phyloP scores from a whole-genome alignment of 2,888 invertebrate genomes.

The Rutpela maculata region DNA sequence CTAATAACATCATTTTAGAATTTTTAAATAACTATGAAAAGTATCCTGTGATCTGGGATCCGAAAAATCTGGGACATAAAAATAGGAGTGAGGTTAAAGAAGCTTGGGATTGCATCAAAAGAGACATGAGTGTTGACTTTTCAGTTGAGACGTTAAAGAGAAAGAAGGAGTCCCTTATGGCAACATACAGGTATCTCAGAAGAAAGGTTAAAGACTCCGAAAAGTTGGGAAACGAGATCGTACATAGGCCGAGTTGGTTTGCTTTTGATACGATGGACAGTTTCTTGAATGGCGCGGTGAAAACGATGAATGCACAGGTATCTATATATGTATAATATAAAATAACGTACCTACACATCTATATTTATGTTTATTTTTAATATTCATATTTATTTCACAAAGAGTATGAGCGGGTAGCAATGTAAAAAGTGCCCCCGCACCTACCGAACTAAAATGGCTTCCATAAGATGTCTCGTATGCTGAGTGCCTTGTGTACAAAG shows the following conservation, averaged over 20 bases:
- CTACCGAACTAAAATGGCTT: too few species aligned
- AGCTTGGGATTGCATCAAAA: conserved; percentile 74
- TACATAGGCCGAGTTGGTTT: conserved; percentile 39
- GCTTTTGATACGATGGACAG: conserved; percentile 34
- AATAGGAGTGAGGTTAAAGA: conserved; percentile 72
- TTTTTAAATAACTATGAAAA: conserved; percentile 73
- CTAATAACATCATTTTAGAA: conserved; percentile 72
- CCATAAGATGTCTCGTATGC: too few species aligned
- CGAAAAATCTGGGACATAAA: conserved; percentile 72
- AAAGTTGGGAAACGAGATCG: conserved; percentile 10
- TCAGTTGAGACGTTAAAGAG: conserved; percentile 73
- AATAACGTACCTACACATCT: too few species aligned
- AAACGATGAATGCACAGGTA: background rate
- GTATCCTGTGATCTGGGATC: conserved; percentile 74
- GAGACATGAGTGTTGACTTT: conserved; percentile 69
- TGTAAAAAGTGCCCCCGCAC: too few species aligned
- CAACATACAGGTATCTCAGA: conserved; percentile 72
- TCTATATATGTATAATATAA: too few species aligned
- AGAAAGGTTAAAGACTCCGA: conserved; percentile 63
- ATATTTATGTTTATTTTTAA: too few species aligned
- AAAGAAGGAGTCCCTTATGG: conserved; percentile 75
- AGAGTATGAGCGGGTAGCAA: too few species aligned
- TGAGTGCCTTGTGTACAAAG: too few species aligned
- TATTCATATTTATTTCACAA: too few species aligned
- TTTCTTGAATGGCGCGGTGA: conserved; percentile 13